These are phyloP conservation scores for Stomatorhinus ivindoensis DNA, from an alignment of 2,113 vertebrate species.

Conservation along the genomic window DNA sequence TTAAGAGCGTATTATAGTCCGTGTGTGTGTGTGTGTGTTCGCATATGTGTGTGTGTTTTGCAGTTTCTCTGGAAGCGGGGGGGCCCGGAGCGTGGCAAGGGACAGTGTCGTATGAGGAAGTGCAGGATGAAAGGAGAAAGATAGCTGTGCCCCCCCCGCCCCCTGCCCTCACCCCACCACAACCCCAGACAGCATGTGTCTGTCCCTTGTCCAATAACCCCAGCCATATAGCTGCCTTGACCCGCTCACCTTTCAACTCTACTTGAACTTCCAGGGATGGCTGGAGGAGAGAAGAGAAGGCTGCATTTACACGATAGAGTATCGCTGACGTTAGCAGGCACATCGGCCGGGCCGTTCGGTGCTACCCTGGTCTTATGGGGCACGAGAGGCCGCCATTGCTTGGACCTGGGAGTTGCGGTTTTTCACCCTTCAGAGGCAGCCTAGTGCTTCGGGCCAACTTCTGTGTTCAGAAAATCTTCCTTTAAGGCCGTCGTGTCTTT, in stretches of 20 bases:
- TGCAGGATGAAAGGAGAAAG: constrained; percentile 26
- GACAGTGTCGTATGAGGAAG: not conserved
- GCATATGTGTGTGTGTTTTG: constrained; percentile 31
- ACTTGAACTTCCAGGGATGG: constrained; percentile 73
- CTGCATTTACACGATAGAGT: constrained; percentile 69
- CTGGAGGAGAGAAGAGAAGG: constrained; percentile 48
- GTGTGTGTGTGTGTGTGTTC: constrained; percentile 13
- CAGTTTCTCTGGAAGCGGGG: not conserved
- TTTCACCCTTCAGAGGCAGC: constrained; percentile 60
- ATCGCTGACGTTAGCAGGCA: constrained; percentile 61
- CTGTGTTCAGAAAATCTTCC: not conserved
- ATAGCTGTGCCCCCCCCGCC: constrained; percentile 18
- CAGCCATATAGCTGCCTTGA: constrained; percentile 71
- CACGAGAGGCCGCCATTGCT: constrained; percentile 61
- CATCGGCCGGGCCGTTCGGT: constrained; percentile 57
- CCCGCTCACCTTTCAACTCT: constrained; percentile 79
- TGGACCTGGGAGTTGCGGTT: constrained; percentile 27
- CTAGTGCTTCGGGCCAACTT: constrained; percentile 51
- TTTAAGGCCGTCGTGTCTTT: not conserved
- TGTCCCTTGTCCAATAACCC: constrained; percentile 60
- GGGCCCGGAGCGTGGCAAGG: not conserved
- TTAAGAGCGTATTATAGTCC: not conserved
- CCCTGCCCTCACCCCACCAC: constrained; percentile 13
- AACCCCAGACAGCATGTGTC: constrained; percentile 48
- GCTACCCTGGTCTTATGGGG: constrained; percentile 78